Evolutionary conservation across 2,888 invertebrate genomes (phyloP), one percentile per base, ranked within the genome.

Genomic region (Sarcophaga carnaria): DNA sequence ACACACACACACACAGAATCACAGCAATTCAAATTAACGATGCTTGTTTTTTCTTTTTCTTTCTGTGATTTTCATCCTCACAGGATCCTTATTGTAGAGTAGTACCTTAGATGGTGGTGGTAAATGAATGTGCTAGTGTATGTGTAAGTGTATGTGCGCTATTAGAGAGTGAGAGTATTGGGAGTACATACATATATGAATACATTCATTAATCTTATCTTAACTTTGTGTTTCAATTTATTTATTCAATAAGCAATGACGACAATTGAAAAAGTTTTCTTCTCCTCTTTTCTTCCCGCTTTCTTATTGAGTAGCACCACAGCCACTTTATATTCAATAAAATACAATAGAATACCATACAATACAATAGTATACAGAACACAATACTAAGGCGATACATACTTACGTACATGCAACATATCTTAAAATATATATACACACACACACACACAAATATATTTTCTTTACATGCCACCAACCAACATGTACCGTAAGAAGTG

Each of bases 251-350:
- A 87, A 81, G 81, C 81, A 87, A 84, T 87, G 37, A 54, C 17
- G 81, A 84, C 81, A 84, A 83, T 87, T 80, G 80, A 87, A 87
- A 83, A 87, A 81, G 75, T 80, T 84, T 79, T 62, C 66, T 83
- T 37, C 37, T 37, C 37, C 37, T 37, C 37, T 37, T 37, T 8
- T 37, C 2, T 37, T 10, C 8, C 37, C 37, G 12, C 54, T 1
- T 54, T 54, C 72, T 62, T 83, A 78, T 72, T 67, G 83, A 67
- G 20, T 63, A 37, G 10, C 37, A 17, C 54, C 69, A 20, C 17
- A 77, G 60, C 60, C 54, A 47, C 54, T 78, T 83, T 54, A 62
- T 54, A 83, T 62, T 78, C 78, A 83, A 67, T 83, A 78, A 54
- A 59, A 54, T 12, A 71, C 59, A 71, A 47, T 47, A 72, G 74